A percentile compares a stretch with the other conserved stretches of the same genome.
Conservation (phyloP, 2,113 vertebrate genomes). For the Machaerirhynchus nigripectus region DNA sequence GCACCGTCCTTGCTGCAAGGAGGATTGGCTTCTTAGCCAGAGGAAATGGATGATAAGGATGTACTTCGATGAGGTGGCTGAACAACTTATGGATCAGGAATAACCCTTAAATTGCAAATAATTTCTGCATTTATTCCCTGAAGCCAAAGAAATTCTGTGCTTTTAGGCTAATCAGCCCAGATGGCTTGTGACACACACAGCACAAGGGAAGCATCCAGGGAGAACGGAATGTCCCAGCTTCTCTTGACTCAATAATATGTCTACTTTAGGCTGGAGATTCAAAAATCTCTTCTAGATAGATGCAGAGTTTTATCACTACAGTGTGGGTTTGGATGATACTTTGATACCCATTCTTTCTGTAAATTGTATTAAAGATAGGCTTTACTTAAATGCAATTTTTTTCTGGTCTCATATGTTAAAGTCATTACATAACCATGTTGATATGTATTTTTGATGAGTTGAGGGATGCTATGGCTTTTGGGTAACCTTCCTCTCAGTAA, state of each 20-base stretch:
- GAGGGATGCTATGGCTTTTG: background rate
- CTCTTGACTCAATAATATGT: background rate
- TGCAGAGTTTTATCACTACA: background rate
- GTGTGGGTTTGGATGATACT: background rate
- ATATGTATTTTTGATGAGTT: background rate
- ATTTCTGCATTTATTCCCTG: background rate
- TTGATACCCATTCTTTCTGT: background rate
- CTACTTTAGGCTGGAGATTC: background rate
- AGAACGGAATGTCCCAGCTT: background rate
- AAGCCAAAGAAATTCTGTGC: background rate
- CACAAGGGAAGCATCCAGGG: background rate
- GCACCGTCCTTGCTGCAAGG: background rate
- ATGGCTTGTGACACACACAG: conserved; percentile 11
- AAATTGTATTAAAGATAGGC: background rate
- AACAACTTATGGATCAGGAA: background rate
- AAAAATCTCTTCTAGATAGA: background rate
- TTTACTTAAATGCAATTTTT: background rate
- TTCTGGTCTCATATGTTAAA: background rate
- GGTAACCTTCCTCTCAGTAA: background rate
- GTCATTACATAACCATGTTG: background rate
- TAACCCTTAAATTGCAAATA: background rate
- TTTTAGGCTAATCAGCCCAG: background rate
- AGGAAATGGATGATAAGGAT: background rate
- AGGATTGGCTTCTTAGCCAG: background rate
- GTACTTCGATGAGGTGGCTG: background rate